Evolutionary conservation across 2,113 vertebrate genomes (phyloP).

Genomic region (Lepus europaeus): DNA sequence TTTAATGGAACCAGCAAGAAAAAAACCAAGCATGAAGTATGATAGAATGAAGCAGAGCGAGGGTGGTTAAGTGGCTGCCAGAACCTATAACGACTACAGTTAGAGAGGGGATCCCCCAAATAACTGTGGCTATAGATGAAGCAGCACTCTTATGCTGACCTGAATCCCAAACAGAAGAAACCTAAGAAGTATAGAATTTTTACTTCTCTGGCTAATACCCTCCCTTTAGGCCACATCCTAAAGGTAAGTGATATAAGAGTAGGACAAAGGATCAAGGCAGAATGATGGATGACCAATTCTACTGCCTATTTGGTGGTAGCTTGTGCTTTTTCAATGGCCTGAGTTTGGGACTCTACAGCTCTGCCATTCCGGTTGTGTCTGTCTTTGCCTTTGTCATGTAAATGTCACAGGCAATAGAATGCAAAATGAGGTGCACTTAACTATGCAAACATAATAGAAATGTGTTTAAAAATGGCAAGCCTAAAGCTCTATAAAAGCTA

Average conservation of each 20-base stretch:
- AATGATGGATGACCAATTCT: not conserved
- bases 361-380: not conserved
- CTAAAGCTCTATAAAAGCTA: constrained; percentile 18
- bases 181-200: not conserved
- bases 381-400: constrained; percentile 60
- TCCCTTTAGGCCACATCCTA: not conserved
- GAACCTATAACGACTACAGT: not conserved
- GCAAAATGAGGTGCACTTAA: constrained; percentile 44
- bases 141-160: not conserved
- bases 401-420: constrained; percentile 54
- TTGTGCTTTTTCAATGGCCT: constrained; percentile 17
- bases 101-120: accelerated
- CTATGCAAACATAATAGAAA: constrained; percentile 25
- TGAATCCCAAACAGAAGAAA: not conserved
- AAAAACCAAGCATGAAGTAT: not conserved
- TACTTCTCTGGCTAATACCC: not conserved
- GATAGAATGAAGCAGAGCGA: not conserved
- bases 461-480: constrained; percentile 36
- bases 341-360: not conserved
- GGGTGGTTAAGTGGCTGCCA: accelerated
- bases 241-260: not conserved
- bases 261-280: not conserved
- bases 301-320: not conserved
- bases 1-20: not conserved
- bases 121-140: not conserved